Percentiles rank a stretch among this genome's conserved stretches.
Evolutionary conservation across 2,888 invertebrate genomes (phyloP).

Genomic region (Octodonta nipae): DNA sequence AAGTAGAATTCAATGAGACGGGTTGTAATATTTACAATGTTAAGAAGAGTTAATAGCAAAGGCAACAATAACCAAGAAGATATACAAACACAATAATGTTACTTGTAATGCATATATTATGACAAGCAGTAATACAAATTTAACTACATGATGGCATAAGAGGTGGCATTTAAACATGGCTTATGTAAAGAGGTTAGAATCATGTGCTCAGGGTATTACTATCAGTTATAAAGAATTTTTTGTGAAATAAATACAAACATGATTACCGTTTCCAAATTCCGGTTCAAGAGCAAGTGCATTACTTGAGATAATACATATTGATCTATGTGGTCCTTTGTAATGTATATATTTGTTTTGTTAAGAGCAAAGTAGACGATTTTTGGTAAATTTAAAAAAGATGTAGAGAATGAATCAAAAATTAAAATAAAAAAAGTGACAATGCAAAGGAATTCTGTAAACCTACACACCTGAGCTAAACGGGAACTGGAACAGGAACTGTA

Average conservation of each 20-base stretch:
- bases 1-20: no score
- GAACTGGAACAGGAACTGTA: not conserved
- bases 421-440: not conserved
- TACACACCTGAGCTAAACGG: not conserved
- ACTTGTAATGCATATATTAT: not conserved
- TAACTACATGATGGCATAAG: not conserved
- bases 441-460: not conserved
- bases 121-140: not conserved
- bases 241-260: not conserved
- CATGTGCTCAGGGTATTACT: not conserved
- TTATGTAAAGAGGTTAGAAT: not conserved
- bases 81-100: no score
- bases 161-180: not conserved
- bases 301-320: not conserved
- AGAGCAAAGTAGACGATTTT: not conserved
- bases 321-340: not conserved
- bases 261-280: not conserved
- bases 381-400: not conserved
- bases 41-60: no score
- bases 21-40: no score
- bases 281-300: not conserved
- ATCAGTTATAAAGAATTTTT: not conserved
- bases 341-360: not conserved
- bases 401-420: not conserved
- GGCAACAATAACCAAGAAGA: no score